Evolutionary conservation across 2,797 vertebrate species (phyloP).

Genomic region (Hapalemur alaotrensis): DNA sequence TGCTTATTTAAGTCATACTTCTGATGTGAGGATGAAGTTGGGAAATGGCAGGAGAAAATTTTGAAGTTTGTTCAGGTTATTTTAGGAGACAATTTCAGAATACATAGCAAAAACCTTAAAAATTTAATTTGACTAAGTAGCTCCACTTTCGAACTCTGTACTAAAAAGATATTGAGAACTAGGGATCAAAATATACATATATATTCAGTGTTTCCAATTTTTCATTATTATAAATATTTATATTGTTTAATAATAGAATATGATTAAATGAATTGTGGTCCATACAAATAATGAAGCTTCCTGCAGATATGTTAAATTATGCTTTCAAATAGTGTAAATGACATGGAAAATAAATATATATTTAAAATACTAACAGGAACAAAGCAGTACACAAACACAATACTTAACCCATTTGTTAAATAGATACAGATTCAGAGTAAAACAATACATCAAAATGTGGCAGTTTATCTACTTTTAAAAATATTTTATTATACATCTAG

Average conservation of each 20-base stretch:
- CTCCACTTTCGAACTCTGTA: neutral
- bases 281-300: neutral
- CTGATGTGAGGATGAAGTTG: neutral
- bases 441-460: neutral
- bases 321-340: neutral
- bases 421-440: neutral
- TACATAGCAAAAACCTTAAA: neutral
- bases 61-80: neutral
- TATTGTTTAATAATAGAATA: neutral
- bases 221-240: neutral
- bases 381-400: neutral
- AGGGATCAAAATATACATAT: neutral
- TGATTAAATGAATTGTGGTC: constrained; percentile 6
- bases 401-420: neutral
- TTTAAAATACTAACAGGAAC: constrained; percentile 34
- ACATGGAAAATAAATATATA: neutral
- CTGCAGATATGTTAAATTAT: constrained; percentile 18
- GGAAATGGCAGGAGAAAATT: neutral
- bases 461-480: neutral
- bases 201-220: neutral
- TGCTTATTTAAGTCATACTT: neutral
- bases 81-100: neutral
- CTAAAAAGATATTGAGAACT: constrained; percentile 8
- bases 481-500: neutral
- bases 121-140: neutral